A percentile compares a stretch with the other conserved stretches of the same genome.
Evolutionary conservation across 2,113 vertebrate species (phyloP).

Genomic region (Columba livia): DNA sequence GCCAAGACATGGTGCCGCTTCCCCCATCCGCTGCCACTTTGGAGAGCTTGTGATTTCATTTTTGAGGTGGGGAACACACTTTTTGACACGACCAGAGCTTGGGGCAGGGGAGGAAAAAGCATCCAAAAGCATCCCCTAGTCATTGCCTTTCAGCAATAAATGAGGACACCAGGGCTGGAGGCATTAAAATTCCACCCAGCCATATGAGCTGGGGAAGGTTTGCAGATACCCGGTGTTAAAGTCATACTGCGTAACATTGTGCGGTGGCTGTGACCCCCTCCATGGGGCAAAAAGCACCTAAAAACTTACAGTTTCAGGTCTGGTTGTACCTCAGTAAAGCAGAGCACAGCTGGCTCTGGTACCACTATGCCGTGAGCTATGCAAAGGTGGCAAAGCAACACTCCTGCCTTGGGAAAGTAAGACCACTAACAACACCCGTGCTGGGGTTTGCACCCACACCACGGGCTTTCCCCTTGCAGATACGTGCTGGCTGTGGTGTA

Average conservation of each 20-base stretch:
- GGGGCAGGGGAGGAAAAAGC: neutral
- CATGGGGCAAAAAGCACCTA: neutral
- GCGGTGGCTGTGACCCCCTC: neutral
- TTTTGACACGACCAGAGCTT: neutral
- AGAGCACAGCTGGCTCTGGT: neutral
- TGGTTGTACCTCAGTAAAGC: neutral
- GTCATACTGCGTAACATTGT: neutral
- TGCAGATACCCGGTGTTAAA: neutral
- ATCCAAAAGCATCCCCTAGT: neutral
- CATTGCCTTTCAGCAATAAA: neutral
- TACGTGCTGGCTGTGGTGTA: neutral
- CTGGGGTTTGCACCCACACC: neutral
- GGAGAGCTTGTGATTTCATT: accelerated
- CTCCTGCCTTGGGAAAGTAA: neutral
- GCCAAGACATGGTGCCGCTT: neutral
- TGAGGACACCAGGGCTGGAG: neutral
- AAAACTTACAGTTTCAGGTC: accelerated
- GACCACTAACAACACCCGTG: accelerated
- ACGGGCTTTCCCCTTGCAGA: neutral
- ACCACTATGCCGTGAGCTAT: neutral
- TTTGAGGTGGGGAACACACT: neutral
- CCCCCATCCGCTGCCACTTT: accelerated
- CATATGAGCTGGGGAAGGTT: neutral
- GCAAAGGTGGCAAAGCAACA: neutral
- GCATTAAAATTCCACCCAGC: neutral